phyloP scores from a whole-genome alignment of 2,797 vertebrate genomes.

The Centroberyx gerrardi region DNA sequence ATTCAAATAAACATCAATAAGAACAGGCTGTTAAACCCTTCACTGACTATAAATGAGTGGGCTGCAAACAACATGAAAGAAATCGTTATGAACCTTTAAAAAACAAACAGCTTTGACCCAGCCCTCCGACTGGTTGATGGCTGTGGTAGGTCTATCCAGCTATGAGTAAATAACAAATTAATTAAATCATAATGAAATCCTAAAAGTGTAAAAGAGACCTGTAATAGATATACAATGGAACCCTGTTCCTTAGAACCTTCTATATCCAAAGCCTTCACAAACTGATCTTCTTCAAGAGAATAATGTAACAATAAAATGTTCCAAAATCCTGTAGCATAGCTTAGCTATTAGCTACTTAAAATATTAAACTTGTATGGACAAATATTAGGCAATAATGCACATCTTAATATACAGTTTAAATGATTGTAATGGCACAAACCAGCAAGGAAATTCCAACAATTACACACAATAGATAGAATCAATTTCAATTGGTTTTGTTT shows the following conservation, averaged over 20 bases:
- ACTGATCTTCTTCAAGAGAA: not conserved
- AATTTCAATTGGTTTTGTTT: not conserved
- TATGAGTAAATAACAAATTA: no score
- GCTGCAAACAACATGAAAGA: no score
- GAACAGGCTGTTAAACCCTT: no score
- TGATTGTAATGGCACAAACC: not conserved
- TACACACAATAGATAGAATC: not conserved
- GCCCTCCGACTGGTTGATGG: no score
- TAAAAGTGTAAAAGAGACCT: no score
- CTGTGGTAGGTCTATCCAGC: no score
- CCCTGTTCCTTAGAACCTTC: not conserved
- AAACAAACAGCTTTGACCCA: no score
- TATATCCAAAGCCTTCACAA: not conserved
- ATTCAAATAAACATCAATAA: no score
- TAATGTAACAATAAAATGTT: not conserved
- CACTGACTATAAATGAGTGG: no score
- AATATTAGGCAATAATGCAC: not conserved
- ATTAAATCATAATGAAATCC: no score
- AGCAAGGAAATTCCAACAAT: not conserved
- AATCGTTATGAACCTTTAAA: no score
- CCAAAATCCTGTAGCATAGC: not conserved
- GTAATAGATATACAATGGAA: not conserved
- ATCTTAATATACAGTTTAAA: not conserved
- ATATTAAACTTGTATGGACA: not conserved
- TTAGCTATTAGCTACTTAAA: not conserved